These are phyloP conservation scores for Drosophila pseudotalamancana DNA, from an alignment of 2,888 invertebrate species.

Conservation along the genomic window DNA sequence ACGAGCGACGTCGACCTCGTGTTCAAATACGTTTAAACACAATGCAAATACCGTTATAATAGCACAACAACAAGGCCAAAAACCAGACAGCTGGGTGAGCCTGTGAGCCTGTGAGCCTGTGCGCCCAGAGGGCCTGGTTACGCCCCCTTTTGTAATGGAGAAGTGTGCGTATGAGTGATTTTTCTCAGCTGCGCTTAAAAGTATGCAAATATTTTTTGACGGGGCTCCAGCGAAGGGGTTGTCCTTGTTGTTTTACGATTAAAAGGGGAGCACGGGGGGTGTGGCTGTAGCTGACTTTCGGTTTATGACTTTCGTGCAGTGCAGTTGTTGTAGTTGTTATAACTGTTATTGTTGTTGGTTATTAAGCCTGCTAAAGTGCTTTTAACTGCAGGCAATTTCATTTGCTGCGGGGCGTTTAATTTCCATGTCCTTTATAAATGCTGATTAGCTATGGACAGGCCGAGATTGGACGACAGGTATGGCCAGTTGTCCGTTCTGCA, in stretches of 20 bases:
- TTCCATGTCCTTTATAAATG: constrained; percentile 57
- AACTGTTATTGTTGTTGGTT: constrained; percentile 25
- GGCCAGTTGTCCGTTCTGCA: constrained; percentile 21
- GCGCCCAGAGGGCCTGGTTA: constrained; percentile 59
- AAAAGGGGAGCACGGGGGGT: constrained; percentile 40
- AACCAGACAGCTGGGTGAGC: constrained; percentile 61
- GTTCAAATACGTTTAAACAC: constrained; percentile 81
- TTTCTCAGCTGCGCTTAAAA: constrained; percentile 74
- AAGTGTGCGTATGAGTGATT: constrained; percentile 81
- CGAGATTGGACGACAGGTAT: constrained; percentile 67
- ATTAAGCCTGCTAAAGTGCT: constrained; percentile 70
- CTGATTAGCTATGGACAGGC: constrained; percentile 79
- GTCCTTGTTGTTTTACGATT: neutral
- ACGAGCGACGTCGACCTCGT: constrained; percentile 42
- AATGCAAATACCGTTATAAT: constrained; percentile 84
- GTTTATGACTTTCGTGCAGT: constrained; percentile 55
- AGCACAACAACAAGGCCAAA: constrained; percentile 62
- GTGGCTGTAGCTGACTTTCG: constrained; percentile 65
- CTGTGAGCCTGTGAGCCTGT: constrained; percentile 38
- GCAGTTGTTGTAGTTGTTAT: constrained; percentile 23
- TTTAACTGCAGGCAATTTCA: constrained; percentile 81
- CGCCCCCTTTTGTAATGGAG: constrained; percentile 60
- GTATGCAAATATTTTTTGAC: constrained; percentile 81
- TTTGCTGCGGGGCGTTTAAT: constrained; percentile 62
- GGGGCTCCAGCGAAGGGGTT: constrained; percentile 36